These are phyloP conservation scores for Poecilia gillii DNA, from an alignment of 2,797 vertebrate species.

Conservation along the genomic window DNA sequence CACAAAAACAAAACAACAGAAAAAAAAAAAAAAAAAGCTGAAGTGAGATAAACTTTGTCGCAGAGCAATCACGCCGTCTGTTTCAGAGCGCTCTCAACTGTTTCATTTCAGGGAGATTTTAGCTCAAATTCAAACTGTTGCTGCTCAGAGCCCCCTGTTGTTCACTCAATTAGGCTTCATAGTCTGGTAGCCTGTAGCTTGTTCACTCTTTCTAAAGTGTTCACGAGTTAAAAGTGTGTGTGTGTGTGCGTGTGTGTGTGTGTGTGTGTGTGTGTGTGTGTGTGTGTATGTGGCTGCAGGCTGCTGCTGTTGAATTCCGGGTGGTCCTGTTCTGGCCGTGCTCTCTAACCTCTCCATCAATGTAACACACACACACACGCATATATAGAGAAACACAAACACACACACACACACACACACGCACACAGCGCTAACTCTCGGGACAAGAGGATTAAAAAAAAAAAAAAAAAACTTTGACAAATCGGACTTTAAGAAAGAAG, in stretches of 20 bases:
- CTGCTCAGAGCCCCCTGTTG: conserved; percentile 77
- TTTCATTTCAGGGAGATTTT: conserved; percentile 67
- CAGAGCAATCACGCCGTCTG: conserved; percentile 16
- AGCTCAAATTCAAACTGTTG: conserved; percentile 67
- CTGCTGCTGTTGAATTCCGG: conserved; percentile 80
- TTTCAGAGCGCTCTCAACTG: conserved; percentile 30
- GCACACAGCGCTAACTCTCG: conserved; percentile 42
- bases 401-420: conserved; percentile 18
- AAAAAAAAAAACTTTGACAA: conserved; percentile 54
- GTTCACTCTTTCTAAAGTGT: conserved; percentile 33
- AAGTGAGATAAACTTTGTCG: conserved; percentile 18
- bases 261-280: conserved; percentile 41
- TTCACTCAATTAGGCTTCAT: conserved; percentile 83
- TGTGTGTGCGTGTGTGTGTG: conserved; percentile 22
- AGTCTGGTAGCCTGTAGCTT: conserved; percentile 64
- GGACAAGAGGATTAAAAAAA: conserved; percentile 72
- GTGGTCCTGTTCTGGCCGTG: conserved; percentile 81
- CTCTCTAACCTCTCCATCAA: conserved; percentile 82
- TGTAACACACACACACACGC: conserved; percentile 59
- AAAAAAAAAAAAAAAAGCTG: neutral
- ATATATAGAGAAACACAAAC: neutral
- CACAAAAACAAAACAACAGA: neutral
- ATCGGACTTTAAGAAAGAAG: conserved; percentile 62
- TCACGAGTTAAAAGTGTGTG: conserved; percentile 18
- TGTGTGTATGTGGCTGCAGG: conserved; percentile 69